Base-by-base conservation (phyloP, 2,888 invertebrate species). In the Pandemis heparana region DNA sequence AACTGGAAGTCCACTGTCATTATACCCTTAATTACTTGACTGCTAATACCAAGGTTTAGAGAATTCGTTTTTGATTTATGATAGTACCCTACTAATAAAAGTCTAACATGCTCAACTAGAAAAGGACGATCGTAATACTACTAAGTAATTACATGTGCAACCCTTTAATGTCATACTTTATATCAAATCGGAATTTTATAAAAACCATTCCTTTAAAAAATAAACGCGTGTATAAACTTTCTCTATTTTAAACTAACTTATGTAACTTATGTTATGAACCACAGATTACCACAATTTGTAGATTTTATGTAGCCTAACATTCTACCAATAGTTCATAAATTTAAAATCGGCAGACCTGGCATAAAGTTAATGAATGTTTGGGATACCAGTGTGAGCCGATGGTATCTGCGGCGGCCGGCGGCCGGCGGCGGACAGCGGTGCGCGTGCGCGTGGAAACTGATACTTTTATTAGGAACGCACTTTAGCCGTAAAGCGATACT, bases 381-480 rank as follows among this genome's bases (percentile, higher is more conserved):
- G 39, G 59, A 64, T 63, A 70, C 56, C 43, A 60, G 70, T 48
- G 70, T 38, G 61, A 73, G 62, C 16, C 66, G 71, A 76, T 72
- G 59, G 68, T 74, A 77, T 75, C 76, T 53, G 38, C 32, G 43
- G 64, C 51, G 32, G 68, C 67, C 53, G 63, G 60, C 65, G 70
- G 70, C 61, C 46, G 63, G 60, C 65, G 70, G 70, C 61, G 53
- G 39, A 14, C 69, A 38, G 48, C 61, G 62, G 46, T 6, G 68
- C 62, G 61, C 66, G 69, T 59, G 64, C 46, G 56, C 66, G 77
- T 76, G 73, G 79, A 80, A 87, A 86, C 80, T 80, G 87, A 89
- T 89, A 90, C 86, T 89, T 89, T 88, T 89, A 89, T 89, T 82
- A 81, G 70, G 82, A 82, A 77, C 81, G 70, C 75, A 79, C 79